Evolutionary conservation across 2,888 invertebrate species (phyloP).

Genomic region (Galerucella calmariensis): DNA sequence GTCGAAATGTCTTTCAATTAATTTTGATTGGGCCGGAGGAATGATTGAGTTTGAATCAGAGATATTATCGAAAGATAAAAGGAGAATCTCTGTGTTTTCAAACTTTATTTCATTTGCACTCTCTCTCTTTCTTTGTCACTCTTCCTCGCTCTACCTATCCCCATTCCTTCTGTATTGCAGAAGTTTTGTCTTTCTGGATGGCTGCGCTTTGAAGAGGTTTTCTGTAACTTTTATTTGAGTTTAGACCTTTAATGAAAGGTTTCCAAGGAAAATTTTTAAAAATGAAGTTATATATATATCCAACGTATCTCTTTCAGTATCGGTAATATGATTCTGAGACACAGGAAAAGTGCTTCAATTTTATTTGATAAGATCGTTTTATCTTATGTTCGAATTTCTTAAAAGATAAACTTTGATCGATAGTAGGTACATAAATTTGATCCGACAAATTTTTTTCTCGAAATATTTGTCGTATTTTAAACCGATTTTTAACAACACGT

Average conservation of each 20-base stretch:
- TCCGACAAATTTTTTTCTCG: neutral
- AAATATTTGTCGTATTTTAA: neutral
- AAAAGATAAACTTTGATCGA: neutral
- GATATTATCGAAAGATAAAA: conserved; percentile 43
- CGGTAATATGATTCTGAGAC: conserved; percentile 14
- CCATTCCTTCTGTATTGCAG: conserved; percentile 34
- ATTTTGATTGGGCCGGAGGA: conserved; percentile 37
- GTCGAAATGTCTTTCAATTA: conserved; percentile 41
- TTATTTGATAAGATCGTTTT: conserved; percentile 7
- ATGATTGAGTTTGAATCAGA: conserved; percentile 42
- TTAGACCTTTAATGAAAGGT: conserved; percentile 32
- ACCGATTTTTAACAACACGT: neutral
- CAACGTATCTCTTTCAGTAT: conserved; percentile 7
- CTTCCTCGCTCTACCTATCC: conserved; percentile 5
- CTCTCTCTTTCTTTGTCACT: conserved; percentile 19
- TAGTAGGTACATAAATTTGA: neutral
- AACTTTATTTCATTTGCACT: conserved; percentile 41
- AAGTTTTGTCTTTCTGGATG: conserved; percentile 39
- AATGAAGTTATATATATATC: conserved; percentile 24
- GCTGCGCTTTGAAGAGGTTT: conserved; percentile 39
- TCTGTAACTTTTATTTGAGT: conserved; percentile 38
- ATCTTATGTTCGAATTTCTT: conserved; percentile 3
- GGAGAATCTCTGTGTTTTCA: conserved; percentile 35
- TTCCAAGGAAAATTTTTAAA: conserved; percentile 22
- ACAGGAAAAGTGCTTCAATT: conserved; percentile 16